These are phyloP conservation scores for Thyatira batis DNA, from an alignment of 2,888 invertebrate genomes.

Conservation along the genomic window DNA sequence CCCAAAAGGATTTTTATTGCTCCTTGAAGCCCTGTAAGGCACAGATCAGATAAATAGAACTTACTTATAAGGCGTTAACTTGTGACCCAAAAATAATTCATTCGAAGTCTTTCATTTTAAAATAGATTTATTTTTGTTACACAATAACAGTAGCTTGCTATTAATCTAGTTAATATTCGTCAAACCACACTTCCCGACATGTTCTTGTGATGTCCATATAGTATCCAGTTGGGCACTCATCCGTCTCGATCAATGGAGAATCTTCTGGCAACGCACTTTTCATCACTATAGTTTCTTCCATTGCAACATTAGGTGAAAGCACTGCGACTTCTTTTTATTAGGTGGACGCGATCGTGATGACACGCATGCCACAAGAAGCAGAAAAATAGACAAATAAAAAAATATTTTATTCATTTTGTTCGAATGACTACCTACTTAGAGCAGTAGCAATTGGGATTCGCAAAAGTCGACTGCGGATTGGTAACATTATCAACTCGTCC, in stretches of 20 bases:
- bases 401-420: constrained; percentile 25
- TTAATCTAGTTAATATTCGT: constrained; percentile 24
- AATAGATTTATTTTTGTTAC: too few species aligned
- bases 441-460: background rate
- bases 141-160: background rate
- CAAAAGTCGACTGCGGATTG: constrained; percentile 25
- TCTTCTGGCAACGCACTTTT: constrained; percentile 46
- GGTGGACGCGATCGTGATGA: constrained; percentile 16
- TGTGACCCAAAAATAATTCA: too few species aligned
- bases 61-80: too few species aligned
- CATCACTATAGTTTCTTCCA: constrained; percentile 31
- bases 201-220: constrained; percentile 46
- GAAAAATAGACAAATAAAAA: constrained; percentile 13
- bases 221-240: constrained; percentile 49
- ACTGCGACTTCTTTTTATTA: constrained; percentile 9
- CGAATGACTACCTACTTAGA: background rate
- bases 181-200: constrained; percentile 69
- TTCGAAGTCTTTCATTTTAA: too few species aligned
- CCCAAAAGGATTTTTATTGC: too few species aligned
- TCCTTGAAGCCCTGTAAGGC: too few species aligned
- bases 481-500: constrained; percentile 18
- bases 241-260: constrained; percentile 41
- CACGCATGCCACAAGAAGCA: constrained; percentile 20
- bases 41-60: too few species aligned
- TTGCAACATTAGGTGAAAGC: constrained; percentile 18